Evolutionary conservation across 2,888 invertebrate genomes (phyloP).

Genomic region (Acanthoscelides obtectus): DNA sequence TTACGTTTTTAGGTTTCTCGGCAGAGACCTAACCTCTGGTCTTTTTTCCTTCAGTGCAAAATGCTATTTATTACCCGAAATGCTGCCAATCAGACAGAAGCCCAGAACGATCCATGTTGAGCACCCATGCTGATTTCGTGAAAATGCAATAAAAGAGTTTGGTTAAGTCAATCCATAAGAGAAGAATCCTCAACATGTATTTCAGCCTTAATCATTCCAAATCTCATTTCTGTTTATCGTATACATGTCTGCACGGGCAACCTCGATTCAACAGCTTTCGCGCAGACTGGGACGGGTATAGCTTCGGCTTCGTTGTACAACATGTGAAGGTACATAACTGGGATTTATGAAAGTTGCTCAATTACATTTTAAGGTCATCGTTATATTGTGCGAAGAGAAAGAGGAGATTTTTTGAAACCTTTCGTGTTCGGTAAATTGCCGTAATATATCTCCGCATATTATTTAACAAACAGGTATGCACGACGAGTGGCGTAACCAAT

Average conservation of each 20-base stretch:
- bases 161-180: too few relatives aligned
- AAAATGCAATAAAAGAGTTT: too few relatives aligned
- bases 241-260: background rate
- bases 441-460: background rate
- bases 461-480: background rate
- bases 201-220: too few relatives aligned
- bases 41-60: too few relatives aligned
- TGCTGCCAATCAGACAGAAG: too few relatives aligned
- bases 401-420: background rate
- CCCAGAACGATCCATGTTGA: too few relatives aligned
- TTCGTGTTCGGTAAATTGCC: background rate
- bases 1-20: too few relatives aligned
- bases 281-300: background rate
- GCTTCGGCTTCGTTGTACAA: background rate
- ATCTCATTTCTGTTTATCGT: background rate
- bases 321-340: background rate
- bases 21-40: too few relatives aligned
- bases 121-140: too few relatives aligned
- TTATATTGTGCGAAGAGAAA: background rate
- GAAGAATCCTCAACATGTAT: too few relatives aligned
- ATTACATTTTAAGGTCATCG: slow-evolving; percentile 16
- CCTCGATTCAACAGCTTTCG: background rate
- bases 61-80: too few relatives aligned
- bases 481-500: background rate
- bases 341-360: slow-evolving; percentile 15